Base-by-base conservation (phyloP, 2,113 vertebrate species). In the Propithecus coquereli region DNA sequence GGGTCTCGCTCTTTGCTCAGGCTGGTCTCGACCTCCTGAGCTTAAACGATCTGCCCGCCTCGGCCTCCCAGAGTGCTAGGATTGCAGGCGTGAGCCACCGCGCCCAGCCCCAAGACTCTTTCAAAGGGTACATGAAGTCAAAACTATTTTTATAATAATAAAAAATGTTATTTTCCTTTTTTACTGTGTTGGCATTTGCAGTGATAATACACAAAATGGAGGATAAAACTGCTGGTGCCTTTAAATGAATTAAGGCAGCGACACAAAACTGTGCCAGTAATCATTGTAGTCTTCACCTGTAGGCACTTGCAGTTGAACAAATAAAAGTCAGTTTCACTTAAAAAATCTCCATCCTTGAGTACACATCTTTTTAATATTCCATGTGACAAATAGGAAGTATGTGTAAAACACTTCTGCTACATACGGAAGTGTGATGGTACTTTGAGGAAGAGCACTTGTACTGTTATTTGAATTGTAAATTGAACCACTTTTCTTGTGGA, bases 101-200 rank as follows among this genome's bases (percentile, higher is more conserved):
- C 40, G 40, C 40, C 40, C 5, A 5, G 40, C 40, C 40, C 34
- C 25, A 4, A 85, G 71, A 52, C 5, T 66, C 50, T 82, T 85
- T 94, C n/a, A 93, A 63, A 61, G 40, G 16, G 20, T 52, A 50
- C 8, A 34, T 34, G 30, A 66, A 47, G 40, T 80, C 65, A 90
- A 83, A 66, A 74, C 34, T 66, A 14, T 84, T 93, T 87, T 94
- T 65, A 43, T 93, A 70, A 30, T 79, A 54, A 66, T 63, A 25
- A 84, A 34, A 86, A 10, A 52, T 63, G 23, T 70, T 76, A 83
- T 65, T 87, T 91, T n/a, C 66, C 43, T 90, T 95, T 95, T 94
- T 84, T n/a, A 80, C 32, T 45, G 27, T 81, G 14, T 86, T 95
- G 73, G 30, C 30, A 59, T 94, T 73, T 94, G 54, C 16, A 30